Percentiles rank a stretch among this genome's conserved stretches.
These are phyloP conservation scores for Mirounga angustirostris DNA, from an alignment of 2,113 vertebrate genomes.

Conservation along the genomic window DNA sequence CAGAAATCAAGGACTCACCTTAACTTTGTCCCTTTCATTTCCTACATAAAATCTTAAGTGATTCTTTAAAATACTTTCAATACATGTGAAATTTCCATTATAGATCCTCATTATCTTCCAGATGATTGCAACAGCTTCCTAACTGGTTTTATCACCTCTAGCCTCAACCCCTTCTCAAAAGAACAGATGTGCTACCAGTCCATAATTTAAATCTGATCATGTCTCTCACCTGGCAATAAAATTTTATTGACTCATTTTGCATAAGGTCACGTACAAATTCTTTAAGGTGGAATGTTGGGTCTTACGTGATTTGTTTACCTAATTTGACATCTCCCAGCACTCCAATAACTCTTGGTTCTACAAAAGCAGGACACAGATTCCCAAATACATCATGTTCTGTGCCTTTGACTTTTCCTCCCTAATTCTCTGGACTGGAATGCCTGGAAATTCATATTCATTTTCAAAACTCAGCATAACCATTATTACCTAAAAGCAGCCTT, in stretches of 20 bases:
- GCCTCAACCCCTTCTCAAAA: not conserved
- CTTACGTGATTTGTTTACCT: not conserved
- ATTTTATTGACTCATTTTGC: not conserved
- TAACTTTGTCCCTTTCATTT: not conserved
- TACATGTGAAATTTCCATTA: not conserved
- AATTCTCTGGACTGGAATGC: not conserved
- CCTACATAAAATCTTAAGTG: not conserved
- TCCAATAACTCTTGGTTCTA: not conserved
- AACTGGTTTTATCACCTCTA: not conserved
- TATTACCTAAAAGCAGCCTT: not conserved
- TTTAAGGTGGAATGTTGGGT: not conserved
- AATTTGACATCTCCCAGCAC: not conserved
- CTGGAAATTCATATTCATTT: not conserved
- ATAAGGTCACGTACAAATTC: not conserved
- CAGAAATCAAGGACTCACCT: not conserved
- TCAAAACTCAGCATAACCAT: not conserved
- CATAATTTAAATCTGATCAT: not conserved
- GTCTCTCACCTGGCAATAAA: not conserved
- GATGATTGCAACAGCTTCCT: not conserved
- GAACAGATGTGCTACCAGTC: not conserved
- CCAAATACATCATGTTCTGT: not conserved
- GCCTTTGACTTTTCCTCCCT: not conserved
- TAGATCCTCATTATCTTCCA: not conserved
- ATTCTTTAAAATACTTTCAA: not conserved
- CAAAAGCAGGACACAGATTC: not conserved